A percentile compares a stretch with the other conserved stretches of the same genome.
Evolutionary conservation across 2,797 vertebrate genomes (phyloP).

Genomic region (Falco novaeseelandiae): DNA sequence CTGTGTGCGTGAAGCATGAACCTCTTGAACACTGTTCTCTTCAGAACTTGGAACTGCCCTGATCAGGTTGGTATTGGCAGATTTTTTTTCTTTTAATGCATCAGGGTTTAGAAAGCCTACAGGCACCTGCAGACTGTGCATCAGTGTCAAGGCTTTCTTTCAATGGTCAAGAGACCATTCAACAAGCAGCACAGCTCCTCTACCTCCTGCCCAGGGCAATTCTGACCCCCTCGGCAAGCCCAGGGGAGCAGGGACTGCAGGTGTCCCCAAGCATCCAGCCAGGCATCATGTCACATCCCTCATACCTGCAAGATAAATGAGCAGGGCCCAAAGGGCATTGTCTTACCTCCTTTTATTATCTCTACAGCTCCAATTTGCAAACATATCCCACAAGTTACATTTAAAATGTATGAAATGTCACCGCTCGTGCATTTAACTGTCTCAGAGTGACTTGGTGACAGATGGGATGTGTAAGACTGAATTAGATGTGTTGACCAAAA

Average conservation of each 20-base stretch:
- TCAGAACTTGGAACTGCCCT: background rate
- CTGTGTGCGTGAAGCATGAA: background rate
- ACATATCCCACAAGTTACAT: background rate
- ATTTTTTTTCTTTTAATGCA: too few species aligned
- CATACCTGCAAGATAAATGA: background rate
- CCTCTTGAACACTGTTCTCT: background rate
- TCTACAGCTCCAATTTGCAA: background rate
- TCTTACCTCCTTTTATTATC: background rate
- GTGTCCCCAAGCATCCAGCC: accelerated
- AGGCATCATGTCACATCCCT: accelerated
- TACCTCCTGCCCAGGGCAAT: background rate
- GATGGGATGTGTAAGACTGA: background rate
- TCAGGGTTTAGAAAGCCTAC: background rate
- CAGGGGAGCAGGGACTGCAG: accelerated
- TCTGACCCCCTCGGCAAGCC: accelerated
- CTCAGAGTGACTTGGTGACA: background rate
- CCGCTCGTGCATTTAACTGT: background rate
- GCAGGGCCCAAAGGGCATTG: background rate
- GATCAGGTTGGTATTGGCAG: accelerated
- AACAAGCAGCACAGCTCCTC: background rate
- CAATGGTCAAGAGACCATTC: background rate
- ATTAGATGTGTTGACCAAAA: background rate
- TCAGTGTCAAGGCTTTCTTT: accelerated
- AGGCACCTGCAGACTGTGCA: accelerated
- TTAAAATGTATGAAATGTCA: conserved; percentile 33